Base-by-base conservation (phyloP, 1,140 invertebrate species). In the Euglossa dilemma region DNA sequence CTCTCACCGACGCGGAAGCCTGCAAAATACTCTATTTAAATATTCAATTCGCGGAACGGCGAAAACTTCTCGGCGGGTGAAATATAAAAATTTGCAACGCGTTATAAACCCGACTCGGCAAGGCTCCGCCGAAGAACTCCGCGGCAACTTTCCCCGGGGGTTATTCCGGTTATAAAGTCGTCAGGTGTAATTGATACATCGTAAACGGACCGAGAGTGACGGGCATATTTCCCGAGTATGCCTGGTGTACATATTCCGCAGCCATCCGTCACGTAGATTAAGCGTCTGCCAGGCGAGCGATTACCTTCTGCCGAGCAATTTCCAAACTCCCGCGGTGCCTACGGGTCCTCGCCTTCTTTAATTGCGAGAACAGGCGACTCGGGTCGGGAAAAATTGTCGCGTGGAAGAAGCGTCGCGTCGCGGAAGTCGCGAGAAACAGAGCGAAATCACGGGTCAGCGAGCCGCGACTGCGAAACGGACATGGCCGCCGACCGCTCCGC, bases 191-290 rank as follows among this genome's bases (percentile, higher is more conserved):
- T 56, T n/a, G 70, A 72, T 72, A 43, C 70, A 36, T 43, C 11
- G 70, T 56, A 72, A 72, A 72, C 20, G n/a, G 70, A n/a, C 6
- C 25, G 23, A 5, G 20, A 36, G 28, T n/a, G 70, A 72, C 52
- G 20, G 20, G 36, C 52, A 72, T 2, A 43, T 52, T 36, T 56
- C 20, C 25, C 50, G 14, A 54, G 28, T 54, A 23, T 25, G 50
- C 25, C 36, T 7, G 20, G 14, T 54, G 52, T 56, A 56, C 69
- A 52, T 56, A 43, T 56, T 72, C 56, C 70, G 56, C 43, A 36
- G 52, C 56, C 70, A 56, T 72, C 70, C 70, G 70, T 72, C 50
- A 56, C 12, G 52, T 12, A 72, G 70, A 72, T 72, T 36, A 72
- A 72, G 70, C 36, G 18, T 14, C 70, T 52, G 25, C 50, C 70